phyloP scores from a whole-genome alignment of 1,140 invertebrate genomes.

The Drosophila ironensis region DNA sequence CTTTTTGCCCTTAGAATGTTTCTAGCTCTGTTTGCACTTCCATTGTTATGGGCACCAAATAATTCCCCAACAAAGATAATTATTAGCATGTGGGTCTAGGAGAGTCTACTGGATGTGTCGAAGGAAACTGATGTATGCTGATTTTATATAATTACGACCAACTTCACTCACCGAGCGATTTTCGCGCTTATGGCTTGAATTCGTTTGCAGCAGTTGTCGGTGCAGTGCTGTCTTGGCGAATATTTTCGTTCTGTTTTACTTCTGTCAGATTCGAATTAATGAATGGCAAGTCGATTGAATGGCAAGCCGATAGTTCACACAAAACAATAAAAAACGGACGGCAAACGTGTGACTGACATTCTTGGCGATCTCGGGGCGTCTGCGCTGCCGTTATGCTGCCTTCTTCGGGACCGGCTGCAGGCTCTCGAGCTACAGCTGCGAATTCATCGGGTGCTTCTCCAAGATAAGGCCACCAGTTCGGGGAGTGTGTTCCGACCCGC shows the following conservation, averaged over 20 bases:
- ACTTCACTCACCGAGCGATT: slow-evolving; percentile 42
- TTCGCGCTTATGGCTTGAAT: slow-evolving; percentile 7
- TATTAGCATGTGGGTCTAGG: slow-evolving; percentile 65
- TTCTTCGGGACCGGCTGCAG: slow-evolving; percentile 29
- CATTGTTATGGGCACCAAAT: too few species aligned
- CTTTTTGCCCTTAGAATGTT: slow-evolving; percentile 15
- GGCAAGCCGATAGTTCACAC: slow-evolving; percentile 12
- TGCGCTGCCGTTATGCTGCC: slow-evolving; percentile 6
- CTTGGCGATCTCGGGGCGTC: slow-evolving; percentile 50
- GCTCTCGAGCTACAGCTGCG: slow-evolving; percentile 46
- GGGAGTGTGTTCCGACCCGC: slow-evolving; percentile 5
- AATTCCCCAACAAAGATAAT: slow-evolving; percentile 66
- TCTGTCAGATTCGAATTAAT: slow-evolving; percentile 44
- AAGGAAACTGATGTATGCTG: slow-evolving; percentile 59
- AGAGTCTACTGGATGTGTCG: slow-evolving; percentile 24
- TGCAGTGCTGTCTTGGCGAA: slow-evolving; percentile 5
- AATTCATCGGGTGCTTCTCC: slow-evolving; percentile 47
- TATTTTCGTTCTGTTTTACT: slow-evolving; percentile 6
- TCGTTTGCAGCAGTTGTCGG: slow-evolving; percentile 22
- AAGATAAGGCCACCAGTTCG: slow-evolving; percentile 53
- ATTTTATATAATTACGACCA: slow-evolving; percentile 45
- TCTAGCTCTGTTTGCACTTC: slow-evolving; percentile 15
- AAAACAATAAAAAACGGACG: slow-evolving; percentile 32
- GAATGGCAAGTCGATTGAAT: slow-evolving; percentile 30
- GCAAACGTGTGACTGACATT: slow-evolving; percentile 49